Conservation (phyloP, 37 sponge, comb jelly and placozoan genomes). For the Beroe forskalii region DNA sequence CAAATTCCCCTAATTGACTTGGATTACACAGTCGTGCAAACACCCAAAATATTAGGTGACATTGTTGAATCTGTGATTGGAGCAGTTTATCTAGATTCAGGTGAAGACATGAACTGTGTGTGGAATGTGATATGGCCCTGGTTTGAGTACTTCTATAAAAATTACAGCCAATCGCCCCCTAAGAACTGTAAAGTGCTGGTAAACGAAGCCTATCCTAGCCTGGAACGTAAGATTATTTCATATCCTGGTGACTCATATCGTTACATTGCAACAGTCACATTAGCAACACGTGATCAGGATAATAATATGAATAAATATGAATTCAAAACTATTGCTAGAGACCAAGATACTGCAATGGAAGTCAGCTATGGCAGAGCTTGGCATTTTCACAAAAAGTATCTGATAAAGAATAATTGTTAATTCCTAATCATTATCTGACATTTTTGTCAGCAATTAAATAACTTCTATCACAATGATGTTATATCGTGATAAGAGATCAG, state of each 20-base stretch:
- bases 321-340: slow-evolving; percentile 20
- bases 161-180: neutral
- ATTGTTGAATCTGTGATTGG: slow-evolving; percentile 88
- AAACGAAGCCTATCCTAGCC: neutral
- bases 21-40: slow-evolving; percentile 72
- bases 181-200: slow-evolving; percentile 14
- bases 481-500: too few species aligned
- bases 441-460: too few species aligned
- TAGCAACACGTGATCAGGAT: neutral
- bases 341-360: slow-evolving; percentile 48
- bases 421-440: too few species aligned
- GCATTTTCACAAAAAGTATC: slow-evolving; percentile 24
- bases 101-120: slow-evolving; percentile 73
- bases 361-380: slow-evolving; percentile 57
- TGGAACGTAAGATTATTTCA: neutral
- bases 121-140: slow-evolving; percentile 77
- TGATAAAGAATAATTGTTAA: too few species aligned
- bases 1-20: neutral
- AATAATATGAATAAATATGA: neutral
- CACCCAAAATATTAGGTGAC: slow-evolving; percentile 93
- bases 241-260: neutral
- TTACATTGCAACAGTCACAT: neutral
- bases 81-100: slow-evolving; percentile 92
- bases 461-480: too few species aligned
- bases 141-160: slow-evolving; percentile 6